A percentile compares a stretch with the other conserved stretches of the same genome.
phyloP scores from a whole-genome alignment of 2,888 invertebrate species.

The Himalopsyche tibetana region DNA sequence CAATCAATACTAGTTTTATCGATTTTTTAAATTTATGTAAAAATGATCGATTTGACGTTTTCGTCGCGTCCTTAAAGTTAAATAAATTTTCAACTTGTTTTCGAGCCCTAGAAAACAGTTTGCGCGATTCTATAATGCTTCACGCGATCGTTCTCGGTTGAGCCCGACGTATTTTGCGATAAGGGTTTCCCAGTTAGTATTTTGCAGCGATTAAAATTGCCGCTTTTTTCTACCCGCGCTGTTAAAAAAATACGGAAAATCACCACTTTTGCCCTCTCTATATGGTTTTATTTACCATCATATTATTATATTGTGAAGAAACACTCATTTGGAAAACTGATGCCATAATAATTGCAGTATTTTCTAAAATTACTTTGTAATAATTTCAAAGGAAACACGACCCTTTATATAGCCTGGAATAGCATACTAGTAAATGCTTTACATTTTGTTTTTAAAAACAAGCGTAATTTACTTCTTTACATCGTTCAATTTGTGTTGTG shows the following conservation, averaged over 20 bases:
- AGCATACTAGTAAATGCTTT: too few relatives aligned
- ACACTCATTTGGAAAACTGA: neutral
- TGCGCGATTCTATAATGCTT: constrained; percentile 47
- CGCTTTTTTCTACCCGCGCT: neutral
- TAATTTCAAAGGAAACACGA: neutral
- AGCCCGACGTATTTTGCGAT: constrained; percentile 45
- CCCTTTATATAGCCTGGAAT: neutral
- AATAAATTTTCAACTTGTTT: neutral
- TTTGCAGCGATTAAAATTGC: constrained; percentile 23
- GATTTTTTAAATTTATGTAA: too few relatives aligned
- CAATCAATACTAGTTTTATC: too few relatives aligned
- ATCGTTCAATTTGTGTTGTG: too few relatives aligned
- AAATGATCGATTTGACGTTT: too few relatives aligned
- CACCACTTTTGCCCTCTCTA: neutral
- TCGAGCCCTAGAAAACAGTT: neutral
- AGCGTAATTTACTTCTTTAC: too few relatives aligned
- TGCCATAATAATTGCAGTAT: constrained; percentile 10
- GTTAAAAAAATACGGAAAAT: neutral
- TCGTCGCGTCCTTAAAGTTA: too few relatives aligned
- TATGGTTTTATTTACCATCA: neutral
- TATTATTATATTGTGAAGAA: constrained; percentile 21
- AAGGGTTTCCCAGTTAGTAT: constrained; percentile 44
- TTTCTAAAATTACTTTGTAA: neutral
- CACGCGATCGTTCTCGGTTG: constrained; percentile 54
- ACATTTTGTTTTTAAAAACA: too few relatives aligned